A percentile compares a stretch with the other conserved stretches of the same genome.
Evolutionary conservation across 2,797 vertebrate genomes (phyloP).

Genomic region (Thunnus albacares): DNA sequence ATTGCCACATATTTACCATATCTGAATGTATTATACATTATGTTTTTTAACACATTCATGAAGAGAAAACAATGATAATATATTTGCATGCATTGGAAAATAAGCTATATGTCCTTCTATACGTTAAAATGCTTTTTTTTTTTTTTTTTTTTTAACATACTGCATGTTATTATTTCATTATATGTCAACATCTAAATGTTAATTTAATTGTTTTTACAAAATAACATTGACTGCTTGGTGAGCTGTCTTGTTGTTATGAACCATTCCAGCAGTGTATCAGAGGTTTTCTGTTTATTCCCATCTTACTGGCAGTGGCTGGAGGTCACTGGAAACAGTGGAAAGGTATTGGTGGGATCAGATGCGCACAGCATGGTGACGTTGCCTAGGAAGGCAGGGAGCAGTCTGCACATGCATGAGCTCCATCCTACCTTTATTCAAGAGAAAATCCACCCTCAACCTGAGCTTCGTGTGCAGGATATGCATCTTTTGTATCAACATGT

Average conservation of each 20-base stretch:
- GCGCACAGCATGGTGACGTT: constrained; percentile 62
- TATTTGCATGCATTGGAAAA: neutral
- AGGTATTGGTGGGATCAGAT: constrained; percentile 39
- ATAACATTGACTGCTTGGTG: neutral
- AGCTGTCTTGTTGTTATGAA: neutral
- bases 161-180: neutral
- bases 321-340: neutral
- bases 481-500: constrained; percentile 31
- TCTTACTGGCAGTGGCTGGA: neutral
- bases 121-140: no score
- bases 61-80: neutral
- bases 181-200: neutral
- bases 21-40: neutral
- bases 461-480: neutral
- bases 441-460: neutral
- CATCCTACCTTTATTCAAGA: constrained; percentile 17
- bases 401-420: constrained; percentile 24
- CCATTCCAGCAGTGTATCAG: neutral
- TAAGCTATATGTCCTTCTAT: neutral
- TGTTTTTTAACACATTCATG: neutral
- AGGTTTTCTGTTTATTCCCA: neutral
- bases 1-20: neutral
- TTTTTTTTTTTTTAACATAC: no score
- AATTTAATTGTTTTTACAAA: neutral
- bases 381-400: constrained; percentile 27